Evolutionary conservation across 2,797 vertebrate species (phyloP).

Genomic region (Parauchenoglanis punctatus): DNA sequence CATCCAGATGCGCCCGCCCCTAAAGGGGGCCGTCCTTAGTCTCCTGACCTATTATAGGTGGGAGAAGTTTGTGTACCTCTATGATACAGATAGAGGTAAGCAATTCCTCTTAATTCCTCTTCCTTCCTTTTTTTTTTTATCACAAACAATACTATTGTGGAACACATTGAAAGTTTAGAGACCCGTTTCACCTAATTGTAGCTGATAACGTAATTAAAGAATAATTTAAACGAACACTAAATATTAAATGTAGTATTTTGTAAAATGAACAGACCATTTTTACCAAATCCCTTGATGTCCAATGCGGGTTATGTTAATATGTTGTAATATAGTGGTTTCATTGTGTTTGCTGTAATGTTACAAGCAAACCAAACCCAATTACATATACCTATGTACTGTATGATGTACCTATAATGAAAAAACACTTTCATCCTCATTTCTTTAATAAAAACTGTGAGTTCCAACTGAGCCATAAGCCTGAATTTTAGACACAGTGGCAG

Average conservation of each 20-base stretch:
- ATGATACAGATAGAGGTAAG: constrained; percentile 98
- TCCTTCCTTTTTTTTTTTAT: not conserved
- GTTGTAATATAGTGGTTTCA: not conserved
- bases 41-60: constrained; percentile 95
- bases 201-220: not conserved
- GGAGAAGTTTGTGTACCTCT: constrained; percentile 98
- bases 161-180: not conserved
- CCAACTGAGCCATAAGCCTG: not conserved
- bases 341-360: not conserved
- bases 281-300: not conserved
- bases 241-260: not conserved
- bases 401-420: not conserved
- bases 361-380: not conserved
- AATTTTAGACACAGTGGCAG: not conserved
- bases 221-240: not conserved
- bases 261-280: not conserved
- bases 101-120: not conserved
- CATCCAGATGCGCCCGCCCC: constrained; percentile 96
- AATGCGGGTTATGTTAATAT: too few species aligned
- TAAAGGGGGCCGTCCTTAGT: constrained; percentile 93
- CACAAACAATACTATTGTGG: not conserved
- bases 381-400: not conserved
- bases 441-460: not conserved
- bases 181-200: not conserved
- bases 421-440: too few species aligned